phyloP scores from a whole-genome alignment of 2,888 invertebrate species.

The Proisotoma minuta region DNA sequence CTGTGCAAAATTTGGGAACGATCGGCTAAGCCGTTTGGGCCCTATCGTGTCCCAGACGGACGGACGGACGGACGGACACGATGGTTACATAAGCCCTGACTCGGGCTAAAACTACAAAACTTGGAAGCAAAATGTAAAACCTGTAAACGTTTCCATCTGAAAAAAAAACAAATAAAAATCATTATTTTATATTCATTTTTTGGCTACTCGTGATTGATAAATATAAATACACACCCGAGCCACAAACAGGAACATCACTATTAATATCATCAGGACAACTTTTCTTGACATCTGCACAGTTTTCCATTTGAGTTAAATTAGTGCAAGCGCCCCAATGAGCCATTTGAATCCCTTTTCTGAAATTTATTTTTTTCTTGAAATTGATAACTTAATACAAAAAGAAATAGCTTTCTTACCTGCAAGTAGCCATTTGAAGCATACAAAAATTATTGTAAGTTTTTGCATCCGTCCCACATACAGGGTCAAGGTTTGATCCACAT shows the following conservation, averaged over 20 bases:
- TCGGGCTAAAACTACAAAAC: too few relatives aligned
- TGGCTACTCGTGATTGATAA: too few relatives aligned
- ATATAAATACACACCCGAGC: slow-evolving; percentile 86
- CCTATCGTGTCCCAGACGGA: too few relatives aligned
- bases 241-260: slow-evolving; percentile 71
- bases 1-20: too few relatives aligned
- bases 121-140: not conserved
- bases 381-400: not conserved
- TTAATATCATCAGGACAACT: slow-evolving; percentile 58
- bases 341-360: slow-evolving; percentile 74
- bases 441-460: slow-evolving; percentile 78
- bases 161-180: slow-evolving; percentile 21
- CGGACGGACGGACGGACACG: too few relatives aligned
- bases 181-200: slow-evolving; percentile 74
- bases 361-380: not conserved
- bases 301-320: slow-evolving; percentile 61
- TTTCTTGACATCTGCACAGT: slow-evolving; percentile 57
- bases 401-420: slow-evolving; percentile 61
- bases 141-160: slow-evolving; percentile 2
- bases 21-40: too few relatives aligned
- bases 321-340: slow-evolving; percentile 86
- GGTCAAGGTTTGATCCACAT: slow-evolving; percentile 52
- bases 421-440: slow-evolving; percentile 74
- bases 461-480: slow-evolving; percentile 86
- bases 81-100: too few relatives aligned